Base-by-base conservation (phyloP, 2,888 invertebrate genomes). In the Xestia ashworthii region DNA sequence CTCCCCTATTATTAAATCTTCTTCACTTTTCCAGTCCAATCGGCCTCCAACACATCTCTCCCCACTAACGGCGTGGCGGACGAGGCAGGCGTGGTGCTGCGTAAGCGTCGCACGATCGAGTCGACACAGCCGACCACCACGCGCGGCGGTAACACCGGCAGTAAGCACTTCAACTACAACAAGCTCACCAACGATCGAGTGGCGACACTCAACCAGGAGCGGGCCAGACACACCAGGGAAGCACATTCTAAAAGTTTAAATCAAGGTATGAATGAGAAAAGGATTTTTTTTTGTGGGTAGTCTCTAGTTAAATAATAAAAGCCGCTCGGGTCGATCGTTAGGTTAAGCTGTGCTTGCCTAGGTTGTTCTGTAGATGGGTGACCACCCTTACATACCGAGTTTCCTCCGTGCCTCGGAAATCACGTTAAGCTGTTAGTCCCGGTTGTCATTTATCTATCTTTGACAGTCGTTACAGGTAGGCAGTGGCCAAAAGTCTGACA, bases 131-230 rank as follows among this genome's bases (percentile, higher is more conserved):
- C 96, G 25, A 84, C 93, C 3, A 92, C 92, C 2, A 94, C 96
- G 0, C 93, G 96, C 70, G 93, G 92, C 0, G 95, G 94, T 19
- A 95, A 94, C 90, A 90, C 92, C 0, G 95, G 95, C 80, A 96
- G 93, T 91, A 98, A 98, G 89, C 98, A 98, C 91, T 99, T 98
- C 91, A 98, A 98, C 90, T 99, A 99, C 91, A 98, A 98, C 88
- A 99, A 98, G 91, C 96, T 99, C 44, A 97, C 98, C 76, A 98
- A 99, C 91, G 98, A 99, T 85, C 92, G 95, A 38, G 92, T 90
- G 0, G 84, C 89, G 0, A 72, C 84, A 3, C 88, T 92, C 22
- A 78, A 84, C 72, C 81, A 89, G 71, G 86, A 90, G 65, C 76
- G 93, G 79, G 76, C 88, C 87, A 92, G 96, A 73, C 88, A 92